A percentile compares a stretch with the other conserved stretches of the same genome.
These are phyloP conservation scores for Polyploca ridens DNA, from an alignment of 2,888 invertebrate species.

Conservation along the genomic window DNA sequence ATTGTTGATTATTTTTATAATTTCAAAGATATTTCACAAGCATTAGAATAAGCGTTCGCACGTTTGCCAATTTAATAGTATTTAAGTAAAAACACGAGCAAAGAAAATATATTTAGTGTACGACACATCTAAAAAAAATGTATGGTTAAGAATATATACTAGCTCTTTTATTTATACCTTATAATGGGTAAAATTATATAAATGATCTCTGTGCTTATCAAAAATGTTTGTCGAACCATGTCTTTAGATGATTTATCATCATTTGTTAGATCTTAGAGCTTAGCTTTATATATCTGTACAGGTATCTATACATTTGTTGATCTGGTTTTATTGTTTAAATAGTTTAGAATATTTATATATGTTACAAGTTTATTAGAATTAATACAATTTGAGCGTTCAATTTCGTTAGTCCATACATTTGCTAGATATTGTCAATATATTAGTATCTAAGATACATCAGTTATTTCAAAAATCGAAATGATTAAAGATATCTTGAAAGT, in stretches of 20 bases:
- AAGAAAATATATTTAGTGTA: neutral
- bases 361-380: slow-evolving; percentile 1
- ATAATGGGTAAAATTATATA: too few relatives aligned
- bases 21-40: neutral
- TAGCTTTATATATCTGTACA: slow-evolving; percentile 34
- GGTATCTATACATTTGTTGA: slow-evolving; percentile 45
- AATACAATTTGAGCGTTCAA: neutral
- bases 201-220: too few relatives aligned
- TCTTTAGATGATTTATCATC: neutral
- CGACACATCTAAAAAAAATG: neutral
- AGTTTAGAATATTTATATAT: slow-evolving; percentile 5
- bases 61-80: slow-evolving; percentile 2
- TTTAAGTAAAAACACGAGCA: neutral
- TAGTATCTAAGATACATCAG: neutral
- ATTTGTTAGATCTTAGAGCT: slow-evolving; percentile 16
- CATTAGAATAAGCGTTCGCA: neutral
- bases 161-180: too few relatives aligned
- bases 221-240: neutral
- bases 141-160: too few relatives aligned
- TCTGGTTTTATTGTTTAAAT: neutral
- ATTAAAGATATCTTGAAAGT: slow-evolving; percentile 13
- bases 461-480: neutral
- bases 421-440: neutral
- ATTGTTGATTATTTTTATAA: neutral
- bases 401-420: neutral